Conservation (phyloP, 1,140 invertebrate species). For the Hyles euphorbiae region DNA sequence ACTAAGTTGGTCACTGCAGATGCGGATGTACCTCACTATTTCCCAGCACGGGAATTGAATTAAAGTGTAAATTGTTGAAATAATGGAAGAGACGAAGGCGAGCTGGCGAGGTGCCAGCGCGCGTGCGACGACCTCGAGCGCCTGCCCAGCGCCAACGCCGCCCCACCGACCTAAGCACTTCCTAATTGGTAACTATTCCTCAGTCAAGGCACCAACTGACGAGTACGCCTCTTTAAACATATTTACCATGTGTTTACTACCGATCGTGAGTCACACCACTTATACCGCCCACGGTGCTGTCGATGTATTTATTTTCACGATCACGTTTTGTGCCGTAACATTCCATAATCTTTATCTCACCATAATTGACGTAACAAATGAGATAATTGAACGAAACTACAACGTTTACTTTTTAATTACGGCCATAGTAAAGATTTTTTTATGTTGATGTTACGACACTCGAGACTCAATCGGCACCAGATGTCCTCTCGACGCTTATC, state of each 20-base stretch:
- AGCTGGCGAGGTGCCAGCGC: constrained; percentile 36
- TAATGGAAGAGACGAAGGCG: constrained; percentile 34
- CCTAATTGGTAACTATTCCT: constrained; percentile 37
- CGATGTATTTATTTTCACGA: constrained; percentile 16
- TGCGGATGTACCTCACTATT: not conserved
- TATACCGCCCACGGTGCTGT: constrained; percentile 14
- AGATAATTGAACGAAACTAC: constrained; percentile 20
- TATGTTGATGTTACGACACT: constrained; percentile 28
- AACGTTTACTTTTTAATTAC: constrained; percentile 15
- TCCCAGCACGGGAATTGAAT: constrained; percentile 9
- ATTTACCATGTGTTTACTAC: constrained; percentile 13
- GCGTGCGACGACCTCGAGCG: constrained; percentile 31
- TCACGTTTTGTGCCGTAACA: constrained; percentile 19
- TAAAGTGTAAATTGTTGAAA: constrained; percentile 39
- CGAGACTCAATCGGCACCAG: constrained; percentile 31
- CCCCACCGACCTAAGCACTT: constrained; percentile 22
- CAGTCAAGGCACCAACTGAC: constrained; percentile 13
- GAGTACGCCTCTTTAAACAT: constrained; percentile 14
- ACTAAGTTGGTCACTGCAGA: not conserved
- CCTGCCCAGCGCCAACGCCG: constrained; percentile 8
- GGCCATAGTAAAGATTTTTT: constrained; percentile 17
- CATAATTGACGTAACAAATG: constrained; percentile 25
- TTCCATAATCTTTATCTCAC: constrained; percentile 16
- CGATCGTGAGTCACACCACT: constrained; percentile 14
- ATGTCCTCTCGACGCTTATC: constrained; percentile 38